phyloP scores from a whole-genome alignment of 2,113 vertebrate species.

The Lucifuga dentata region DNA sequence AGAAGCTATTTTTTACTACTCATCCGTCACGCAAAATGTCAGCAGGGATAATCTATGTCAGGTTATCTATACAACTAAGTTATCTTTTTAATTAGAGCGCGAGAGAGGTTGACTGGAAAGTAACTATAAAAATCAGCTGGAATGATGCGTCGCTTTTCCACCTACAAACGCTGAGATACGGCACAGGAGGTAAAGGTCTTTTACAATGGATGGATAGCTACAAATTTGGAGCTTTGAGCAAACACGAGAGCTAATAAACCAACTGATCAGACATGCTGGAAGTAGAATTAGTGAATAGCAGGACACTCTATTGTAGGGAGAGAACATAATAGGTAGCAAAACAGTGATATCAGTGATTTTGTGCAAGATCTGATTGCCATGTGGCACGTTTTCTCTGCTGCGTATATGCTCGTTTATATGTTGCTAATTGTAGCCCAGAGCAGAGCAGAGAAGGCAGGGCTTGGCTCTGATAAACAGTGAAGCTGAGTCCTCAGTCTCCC shows the following conservation, averaged over 20 bases:
- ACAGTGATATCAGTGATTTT: slow-evolving; percentile 48
- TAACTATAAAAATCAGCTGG: slow-evolving; percentile 57
- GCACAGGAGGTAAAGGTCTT: slow-evolving; percentile 45
- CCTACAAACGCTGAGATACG: slow-evolving; percentile 11
- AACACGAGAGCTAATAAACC: slow-evolving; percentile 32
- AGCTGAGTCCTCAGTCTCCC: slow-evolving; percentile 26
- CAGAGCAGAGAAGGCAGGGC: slow-evolving; percentile 50
- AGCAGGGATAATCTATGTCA: slow-evolving; percentile 56
- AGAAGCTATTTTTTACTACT: slow-evolving; percentile 62
- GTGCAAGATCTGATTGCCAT: slow-evolving; percentile 61
- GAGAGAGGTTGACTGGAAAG: slow-evolving; percentile 56
- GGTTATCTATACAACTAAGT: slow-evolving; percentile 69
- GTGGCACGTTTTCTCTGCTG: no score
- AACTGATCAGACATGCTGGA: slow-evolving; percentile 32
- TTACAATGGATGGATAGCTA: slow-evolving; percentile 26
- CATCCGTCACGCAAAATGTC: slow-evolving; percentile 66
- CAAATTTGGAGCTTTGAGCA: slow-evolving; percentile 26
- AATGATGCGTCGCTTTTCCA: slow-evolving; percentile 52
- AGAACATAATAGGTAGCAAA: slow-evolving; percentile 33
- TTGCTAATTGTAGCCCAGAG: slow-evolving; percentile 72
- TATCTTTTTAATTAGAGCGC: slow-evolving; percentile 69
- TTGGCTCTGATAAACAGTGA: slow-evolving; percentile 63
- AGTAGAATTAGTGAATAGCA: slow-evolving; percentile 16
- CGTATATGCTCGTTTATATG: slow-evolving; percentile 67
- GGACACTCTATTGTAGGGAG: slow-evolving; percentile 16